Evolutionary conservation across 2,113 vertebrate species (phyloP).

Genomic region (Eublepharis macularius): DNA sequence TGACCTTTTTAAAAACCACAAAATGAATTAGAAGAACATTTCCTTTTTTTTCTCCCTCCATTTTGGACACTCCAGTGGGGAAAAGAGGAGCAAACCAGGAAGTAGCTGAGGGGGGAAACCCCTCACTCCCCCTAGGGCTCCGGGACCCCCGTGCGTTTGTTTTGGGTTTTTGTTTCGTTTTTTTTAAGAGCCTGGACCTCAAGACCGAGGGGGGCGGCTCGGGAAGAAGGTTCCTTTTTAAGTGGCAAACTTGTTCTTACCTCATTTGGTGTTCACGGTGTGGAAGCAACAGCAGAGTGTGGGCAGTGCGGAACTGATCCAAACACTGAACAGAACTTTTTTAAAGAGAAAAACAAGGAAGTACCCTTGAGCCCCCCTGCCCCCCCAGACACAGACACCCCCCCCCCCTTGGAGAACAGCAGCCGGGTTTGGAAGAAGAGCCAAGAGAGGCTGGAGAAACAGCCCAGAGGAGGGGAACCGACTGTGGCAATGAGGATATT

Average conservation of each 20-base stretch:
- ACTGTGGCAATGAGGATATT: constrained; percentile 61
- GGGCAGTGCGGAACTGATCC: constrained; percentile 39
- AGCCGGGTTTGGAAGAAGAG: background rate
- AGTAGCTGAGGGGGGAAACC: constrained; percentile 45
- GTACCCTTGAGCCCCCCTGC: no score
- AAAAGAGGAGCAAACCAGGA: constrained; percentile 50
- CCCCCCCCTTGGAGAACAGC: background rate
- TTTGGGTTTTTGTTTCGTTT: no score
- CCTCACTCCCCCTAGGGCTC: constrained; percentile 23
- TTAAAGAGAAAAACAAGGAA: background rate
- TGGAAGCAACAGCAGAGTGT: constrained; percentile 65
- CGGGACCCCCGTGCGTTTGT: constrained; percentile 27
- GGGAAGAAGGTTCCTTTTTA: constrained; percentile 68
- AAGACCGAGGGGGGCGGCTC: constrained; percentile 65
- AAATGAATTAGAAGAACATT: constrained; percentile 66
- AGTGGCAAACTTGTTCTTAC: constrained; percentile 80
- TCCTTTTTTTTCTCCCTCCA: constrained; percentile 40
- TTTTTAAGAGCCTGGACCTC: constrained; percentile 35
- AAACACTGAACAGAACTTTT: constrained; percentile 9
- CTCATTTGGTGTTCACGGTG: constrained; percentile 86
- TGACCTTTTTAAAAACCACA: constrained; percentile 69
- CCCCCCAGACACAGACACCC: no score
- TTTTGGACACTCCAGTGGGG: constrained; percentile 54
- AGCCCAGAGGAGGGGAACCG: constrained; percentile 35
- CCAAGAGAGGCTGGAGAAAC: background rate